phyloP scores from a whole-genome alignment of 1,140 invertebrate genomes.

The Orius insidiosus region DNA sequence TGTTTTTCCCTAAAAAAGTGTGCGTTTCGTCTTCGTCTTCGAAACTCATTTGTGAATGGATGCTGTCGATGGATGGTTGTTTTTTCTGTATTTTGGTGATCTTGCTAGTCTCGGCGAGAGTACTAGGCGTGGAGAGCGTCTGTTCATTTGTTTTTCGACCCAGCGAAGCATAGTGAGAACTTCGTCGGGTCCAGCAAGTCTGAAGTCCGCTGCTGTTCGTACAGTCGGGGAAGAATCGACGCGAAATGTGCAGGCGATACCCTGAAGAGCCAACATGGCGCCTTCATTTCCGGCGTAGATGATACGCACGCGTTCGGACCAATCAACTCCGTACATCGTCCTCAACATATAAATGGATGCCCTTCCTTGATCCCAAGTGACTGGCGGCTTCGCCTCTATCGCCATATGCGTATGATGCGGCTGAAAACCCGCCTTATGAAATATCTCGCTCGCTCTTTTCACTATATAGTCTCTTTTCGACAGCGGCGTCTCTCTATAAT shows the following conservation, averaged over 20 bases:
- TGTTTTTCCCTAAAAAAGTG: not conserved
- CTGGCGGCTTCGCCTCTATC: slow-evolving; percentile 74
- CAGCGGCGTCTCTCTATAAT: slow-evolving; percentile 65
- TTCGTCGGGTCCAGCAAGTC: slow-evolving; percentile 70
- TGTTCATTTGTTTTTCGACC: slow-evolving; percentile 67
- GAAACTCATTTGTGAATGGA: slow-evolving; percentile 20
- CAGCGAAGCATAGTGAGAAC: slow-evolving; percentile 76
- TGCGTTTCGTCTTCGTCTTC: slow-evolving; percentile 20
- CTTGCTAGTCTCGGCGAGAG: slow-evolving; percentile 13
- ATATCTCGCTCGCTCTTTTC: slow-evolving; percentile 48
- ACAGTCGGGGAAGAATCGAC: slow-evolving; percentile 69
- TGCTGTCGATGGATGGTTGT: not conserved
- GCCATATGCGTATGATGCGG: slow-evolving; percentile 63
- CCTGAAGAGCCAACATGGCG: slow-evolving; percentile 71
- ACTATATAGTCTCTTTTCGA: slow-evolving; percentile 43
- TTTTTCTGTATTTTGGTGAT: slow-evolving; percentile 16
- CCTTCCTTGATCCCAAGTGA: slow-evolving; percentile 79
- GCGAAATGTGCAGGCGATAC: slow-evolving; percentile 78
- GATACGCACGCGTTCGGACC: slow-evolving; percentile 76
- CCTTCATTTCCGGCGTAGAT: slow-evolving; percentile 85
- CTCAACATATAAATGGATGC: slow-evolving; percentile 78
- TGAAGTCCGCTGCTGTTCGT: slow-evolving; percentile 65
- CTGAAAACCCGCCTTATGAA: slow-evolving; percentile 56
- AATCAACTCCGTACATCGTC: slow-evolving; percentile 76
- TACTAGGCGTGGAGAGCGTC: slow-evolving; percentile 40